Evolutionary conservation across 2,113 vertebrate genomes (phyloP), one percentile per base, ranked within the genome.

Genomic region (Xiphophorus hellerii): DNA sequence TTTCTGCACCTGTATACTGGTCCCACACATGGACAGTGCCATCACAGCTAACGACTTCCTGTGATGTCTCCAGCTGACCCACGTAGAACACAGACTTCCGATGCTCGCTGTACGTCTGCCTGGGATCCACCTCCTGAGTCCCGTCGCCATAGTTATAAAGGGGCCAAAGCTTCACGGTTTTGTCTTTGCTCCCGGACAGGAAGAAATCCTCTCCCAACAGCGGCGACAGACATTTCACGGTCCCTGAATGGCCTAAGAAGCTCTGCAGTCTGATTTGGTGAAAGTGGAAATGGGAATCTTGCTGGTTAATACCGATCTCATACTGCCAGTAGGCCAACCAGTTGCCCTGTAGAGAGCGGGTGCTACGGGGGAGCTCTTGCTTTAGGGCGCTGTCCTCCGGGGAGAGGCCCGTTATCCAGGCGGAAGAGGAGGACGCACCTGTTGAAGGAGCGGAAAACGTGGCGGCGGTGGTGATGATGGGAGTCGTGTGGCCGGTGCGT

Each of bases 281-380:
- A 91, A 99, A 99, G 93, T 96, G 96, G 90, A 99, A 99, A 89
- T 96, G 96, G 4, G 95, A 94, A 4, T 99, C 97, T 1, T 98
- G 97, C 76, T 97, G 97, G 90, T 95, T 99, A 28, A 98, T 95
- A 0, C 98, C 97, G 0, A 99, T 98, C 92, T 99, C 98, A 0
- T 98, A 98, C 85, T 99, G 98, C 98, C 98, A 99, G 89, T 99
- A 97, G 0, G 98, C 98, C 90, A 99, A 91, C 98, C 98, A 99
- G 94, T 99, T 99, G 58, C 98, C 98, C 29, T 96, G 97, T 48
- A 99, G 94, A 64, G 95, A 94, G 5, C 97, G 96, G 29, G 94
- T 86, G 11, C 96, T 97, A 80, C 95, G 96, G 0, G 95, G 95
- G 13, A 99, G 96, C 27, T 99, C 97, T 9, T 95, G 96, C 90